Evolutionary conservation across 2,888 invertebrate genomes (phyloP).

Genomic region (Mechanitis mazaeus): DNA sequence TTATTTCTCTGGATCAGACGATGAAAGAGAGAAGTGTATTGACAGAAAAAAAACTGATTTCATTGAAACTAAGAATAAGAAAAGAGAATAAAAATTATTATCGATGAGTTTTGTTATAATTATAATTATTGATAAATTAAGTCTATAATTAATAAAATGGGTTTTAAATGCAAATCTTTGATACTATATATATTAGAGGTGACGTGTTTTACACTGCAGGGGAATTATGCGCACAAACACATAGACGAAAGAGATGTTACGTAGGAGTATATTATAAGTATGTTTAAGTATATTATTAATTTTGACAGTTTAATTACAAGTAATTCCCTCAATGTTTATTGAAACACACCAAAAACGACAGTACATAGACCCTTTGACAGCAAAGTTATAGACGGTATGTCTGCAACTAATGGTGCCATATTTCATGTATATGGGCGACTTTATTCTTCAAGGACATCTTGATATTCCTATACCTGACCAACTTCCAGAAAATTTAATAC

Average conservation of each 20-base stretch:
- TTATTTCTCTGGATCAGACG: no score
- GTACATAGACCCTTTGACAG: neutral
- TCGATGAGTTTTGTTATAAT: no score
- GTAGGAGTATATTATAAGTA: no score
- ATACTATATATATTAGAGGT: neutral
- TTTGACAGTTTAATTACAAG: no score
- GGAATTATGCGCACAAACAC: neutral
- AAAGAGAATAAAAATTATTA: no score
- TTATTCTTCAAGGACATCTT: neutral
- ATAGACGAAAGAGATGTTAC: no score
- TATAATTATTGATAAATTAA: neutral
- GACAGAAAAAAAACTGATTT: no score
- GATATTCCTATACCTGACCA: neutral
- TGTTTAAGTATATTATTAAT: no score
- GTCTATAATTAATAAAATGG: neutral
- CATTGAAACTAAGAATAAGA: no score
- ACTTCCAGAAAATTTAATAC: no score
- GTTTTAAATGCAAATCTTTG: neutral
- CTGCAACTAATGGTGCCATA: slow-evolving; percentile 3
- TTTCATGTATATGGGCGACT: neutral
- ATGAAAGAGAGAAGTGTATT: no score
- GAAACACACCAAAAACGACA: neutral
- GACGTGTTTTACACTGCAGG: slow-evolving; percentile 7
- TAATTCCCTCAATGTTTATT: no score
- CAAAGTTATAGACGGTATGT: neutral